Evolutionary conservation across 2,113 vertebrate species (phyloP), one percentile per base, ranked within the genome.

Genomic region (Xiphorhynchus elegans): DNA sequence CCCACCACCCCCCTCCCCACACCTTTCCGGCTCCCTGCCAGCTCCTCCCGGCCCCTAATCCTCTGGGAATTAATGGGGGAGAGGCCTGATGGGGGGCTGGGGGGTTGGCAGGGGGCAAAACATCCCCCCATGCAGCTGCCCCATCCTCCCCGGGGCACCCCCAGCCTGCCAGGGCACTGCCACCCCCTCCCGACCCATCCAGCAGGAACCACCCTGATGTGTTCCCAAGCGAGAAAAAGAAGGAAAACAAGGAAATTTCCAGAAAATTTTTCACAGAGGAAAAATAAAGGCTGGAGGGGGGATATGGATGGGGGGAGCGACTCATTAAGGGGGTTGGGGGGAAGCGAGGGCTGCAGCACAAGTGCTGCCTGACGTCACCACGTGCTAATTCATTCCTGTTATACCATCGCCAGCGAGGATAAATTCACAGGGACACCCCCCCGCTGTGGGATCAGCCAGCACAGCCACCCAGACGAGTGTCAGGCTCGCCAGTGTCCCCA

Each of bases 371-470:
- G 86, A 93, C 69, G 52, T 93, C 95, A 82, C 40, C 19, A 39
- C 5, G 86, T 10, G 95, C 91, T 87, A 93, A 95, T 95, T 95
- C 89, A 33, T 83, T 89, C 84, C 93, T 39, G 50, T 76, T 92
- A 49, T 31, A 10, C 86, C 91, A 82, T 92, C 83, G 74, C 92
- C 62, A 72, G 84, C 12, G 76, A 95, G 93, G 94, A 94, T 73
- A n/a, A 94, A 89, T 91, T 91, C 88, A 77, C 94, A 95, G 62
- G 78, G 82, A 73, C 89, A 5, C 69, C 86, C 89, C 63, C 78
- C 77, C 25, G 37, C 90, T 78, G 95, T 4, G 87, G 68, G 52
- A 87, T 37, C 84, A 49, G 73, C 73, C 81, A 8, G 16, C 31
- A 9, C 7, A 17, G 89, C 49, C 35, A 46, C 73, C 50, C 88